Conservation (phyloP, 2,113 vertebrate genomes). For the Thamnaconus septentrionalis region DNA sequence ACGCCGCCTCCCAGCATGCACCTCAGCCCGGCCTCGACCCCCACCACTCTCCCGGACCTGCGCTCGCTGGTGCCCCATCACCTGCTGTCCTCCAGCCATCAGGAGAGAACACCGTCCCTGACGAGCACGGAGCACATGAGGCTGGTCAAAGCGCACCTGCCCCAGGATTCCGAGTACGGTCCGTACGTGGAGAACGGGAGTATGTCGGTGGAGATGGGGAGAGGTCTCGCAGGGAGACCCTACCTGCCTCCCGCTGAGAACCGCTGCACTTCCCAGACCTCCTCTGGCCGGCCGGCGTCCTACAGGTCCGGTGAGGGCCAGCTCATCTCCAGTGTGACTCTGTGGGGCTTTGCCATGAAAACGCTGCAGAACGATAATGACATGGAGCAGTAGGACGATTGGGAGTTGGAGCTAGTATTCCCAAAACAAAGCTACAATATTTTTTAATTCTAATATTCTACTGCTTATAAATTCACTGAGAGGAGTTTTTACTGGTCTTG, state of each 20-base stretch:
- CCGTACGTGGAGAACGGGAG: slow-evolving; percentile 54
- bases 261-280: slow-evolving; percentile 65
- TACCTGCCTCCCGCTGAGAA: slow-evolving; percentile 71
- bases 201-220: slow-evolving; percentile 44
- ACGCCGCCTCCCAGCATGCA: slow-evolving; percentile 50
- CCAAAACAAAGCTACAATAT: too few relatives aligned
- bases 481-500: too few relatives aligned
- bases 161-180: slow-evolving; percentile 58
- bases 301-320: slow-evolving; percentile 81
- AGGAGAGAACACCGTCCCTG: slow-evolving; percentile 63
- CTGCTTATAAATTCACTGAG: too few relatives aligned
- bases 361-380: slow-evolving; percentile 90
- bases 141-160: slow-evolving; percentile 62
- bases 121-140: slow-evolving; percentile 64
- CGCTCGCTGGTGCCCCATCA: slow-evolving; percentile 72
- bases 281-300: slow-evolving; percentile 51
- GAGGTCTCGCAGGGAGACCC: slow-evolving; percentile 32
- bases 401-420: too few relatives aligned
- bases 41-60: slow-evolving; percentile 74
- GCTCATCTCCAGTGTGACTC: slow-evolving; percentile 88
- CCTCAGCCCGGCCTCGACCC: slow-evolving; percentile 63
- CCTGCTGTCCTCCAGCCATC: slow-evolving; percentile 46
- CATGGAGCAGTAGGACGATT: slow-evolving; percentile 78
- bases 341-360: slow-evolving; percentile 93
- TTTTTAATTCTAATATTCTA: too few relatives aligned